phyloP scores from a whole-genome alignment of 2,797 vertebrate species.

The Tenualosa ilisha region DNA sequence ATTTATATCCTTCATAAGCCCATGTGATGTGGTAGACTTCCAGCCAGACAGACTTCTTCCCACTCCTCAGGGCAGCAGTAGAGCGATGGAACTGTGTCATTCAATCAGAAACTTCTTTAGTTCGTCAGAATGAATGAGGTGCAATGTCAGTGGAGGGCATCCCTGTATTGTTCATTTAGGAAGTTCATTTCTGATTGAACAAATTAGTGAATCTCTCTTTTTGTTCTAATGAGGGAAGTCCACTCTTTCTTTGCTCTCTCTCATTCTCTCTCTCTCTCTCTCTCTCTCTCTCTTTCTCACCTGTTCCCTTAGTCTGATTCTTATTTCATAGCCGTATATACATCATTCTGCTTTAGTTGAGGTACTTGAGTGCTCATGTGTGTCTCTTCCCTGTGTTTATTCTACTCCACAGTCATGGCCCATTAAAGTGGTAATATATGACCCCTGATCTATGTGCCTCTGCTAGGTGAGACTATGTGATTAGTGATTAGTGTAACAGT shows the following conservation, averaged over 20 bases:
- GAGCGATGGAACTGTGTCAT: neutral
- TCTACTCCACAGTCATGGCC: too few species aligned
- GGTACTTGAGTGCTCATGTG: slow-evolving; percentile 48
- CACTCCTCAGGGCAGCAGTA: neutral
- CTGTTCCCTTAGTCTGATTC: neutral
- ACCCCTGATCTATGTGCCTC: too few species aligned
- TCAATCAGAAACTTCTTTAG: neutral
- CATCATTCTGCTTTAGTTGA: neutral
- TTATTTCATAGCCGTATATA: too few species aligned
- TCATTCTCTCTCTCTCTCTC: neutral
- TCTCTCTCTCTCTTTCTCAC: neutral
- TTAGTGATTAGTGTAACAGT: too few species aligned
- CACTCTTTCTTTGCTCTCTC: neutral
- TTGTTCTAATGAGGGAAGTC: slow-evolving; percentile 13
- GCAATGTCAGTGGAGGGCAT: neutral
- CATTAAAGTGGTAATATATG: too few species aligned
- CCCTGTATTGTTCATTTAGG: neutral
- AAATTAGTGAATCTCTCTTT: neutral
- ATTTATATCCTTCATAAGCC: neutral
- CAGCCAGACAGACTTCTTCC: neutral
- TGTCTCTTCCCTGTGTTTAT: slow-evolving; percentile 46
- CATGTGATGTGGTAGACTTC: neutral
- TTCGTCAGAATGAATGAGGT: neutral
- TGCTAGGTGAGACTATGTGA: too few species aligned
- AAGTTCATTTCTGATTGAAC: neutral